Percentiles rank a stretch among this genome's conserved stretches.
Evolutionary conservation across 2,113 vertebrate genomes (phyloP).

Genomic region (Urocolius indicus): DNA sequence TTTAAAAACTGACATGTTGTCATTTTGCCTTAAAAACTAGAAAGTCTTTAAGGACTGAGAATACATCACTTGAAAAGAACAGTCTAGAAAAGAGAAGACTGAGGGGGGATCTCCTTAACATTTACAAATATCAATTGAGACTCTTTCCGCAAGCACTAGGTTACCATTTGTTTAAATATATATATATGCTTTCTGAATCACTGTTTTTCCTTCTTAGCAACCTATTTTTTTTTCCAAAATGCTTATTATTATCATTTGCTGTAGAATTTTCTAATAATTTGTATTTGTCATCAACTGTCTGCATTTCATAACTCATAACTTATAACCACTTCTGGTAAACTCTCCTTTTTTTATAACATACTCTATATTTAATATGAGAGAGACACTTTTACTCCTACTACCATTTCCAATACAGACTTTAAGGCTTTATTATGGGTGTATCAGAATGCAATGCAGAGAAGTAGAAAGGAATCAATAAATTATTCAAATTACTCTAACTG

Average conservation of each 20-base stretch:
- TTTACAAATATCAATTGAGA: neutral
- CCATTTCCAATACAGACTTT: slow-evolving; percentile 11
- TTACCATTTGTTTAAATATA: neutral
- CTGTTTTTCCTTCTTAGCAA: neutral
- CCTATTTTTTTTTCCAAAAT: neutral
- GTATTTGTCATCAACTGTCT: slow-evolving; percentile 19
- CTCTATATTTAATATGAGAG: slow-evolving; percentile 35
- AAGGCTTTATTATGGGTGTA: slow-evolving; percentile 4
- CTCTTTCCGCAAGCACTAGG: neutral
- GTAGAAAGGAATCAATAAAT: slow-evolving; percentile 25
- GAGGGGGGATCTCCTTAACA: too few relatives aligned
- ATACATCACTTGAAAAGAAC: neutral
- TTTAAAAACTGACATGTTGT: neutral
- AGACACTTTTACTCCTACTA: neutral
- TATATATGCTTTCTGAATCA: neutral
- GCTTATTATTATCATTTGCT: neutral
- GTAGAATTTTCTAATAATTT: slow-evolving; percentile 3
- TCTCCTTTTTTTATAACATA: slow-evolving; percentile 11
- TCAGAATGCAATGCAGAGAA: slow-evolving; percentile 10
- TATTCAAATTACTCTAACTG: slow-evolving; percentile 19
- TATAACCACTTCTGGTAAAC: neutral
- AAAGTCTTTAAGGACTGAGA: neutral
- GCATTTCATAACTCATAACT: slow-evolving; percentile 23
- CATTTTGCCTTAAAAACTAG: neutral
- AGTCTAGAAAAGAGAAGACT: too few relatives aligned